phyloP scores from a whole-genome alignment of 1,140 invertebrate genomes.

The Phymastichus coffea region DNA sequence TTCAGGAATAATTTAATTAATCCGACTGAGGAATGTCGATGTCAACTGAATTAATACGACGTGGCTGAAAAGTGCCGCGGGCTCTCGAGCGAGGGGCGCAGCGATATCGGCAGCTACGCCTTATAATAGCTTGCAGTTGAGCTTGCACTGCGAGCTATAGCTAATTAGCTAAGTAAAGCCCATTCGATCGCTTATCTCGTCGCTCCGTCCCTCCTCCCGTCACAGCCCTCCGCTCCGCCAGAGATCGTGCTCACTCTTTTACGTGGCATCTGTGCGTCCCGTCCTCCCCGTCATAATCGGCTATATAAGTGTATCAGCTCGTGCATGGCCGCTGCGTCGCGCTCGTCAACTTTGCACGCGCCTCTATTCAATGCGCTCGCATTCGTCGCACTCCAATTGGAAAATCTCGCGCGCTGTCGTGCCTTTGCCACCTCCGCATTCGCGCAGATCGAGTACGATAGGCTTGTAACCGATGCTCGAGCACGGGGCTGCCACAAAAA shows the following conservation, averaged over 20 bases:
- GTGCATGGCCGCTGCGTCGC: no score
- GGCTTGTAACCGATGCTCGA: not conserved
- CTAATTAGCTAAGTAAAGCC: constrained; percentile 59
- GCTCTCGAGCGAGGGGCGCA: no score
- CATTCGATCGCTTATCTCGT: constrained; percentile 11
- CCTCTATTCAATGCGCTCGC: not conserved
- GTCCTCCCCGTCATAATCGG: not conserved
- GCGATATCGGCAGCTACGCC: no score
- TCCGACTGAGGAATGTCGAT: constrained; percentile 54
- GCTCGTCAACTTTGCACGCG: not conserved
- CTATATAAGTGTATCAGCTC: not conserved
- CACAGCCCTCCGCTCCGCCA: not conserved
- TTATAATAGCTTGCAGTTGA: no score
- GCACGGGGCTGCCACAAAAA: not conserved
- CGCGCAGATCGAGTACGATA: not conserved
- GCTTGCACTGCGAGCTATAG: no score
- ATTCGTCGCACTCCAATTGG: constrained; percentile 3
- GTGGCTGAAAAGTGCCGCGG: no score
- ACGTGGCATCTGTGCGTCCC: constrained; percentile 15
- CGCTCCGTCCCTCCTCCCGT: constrained; percentile 11
- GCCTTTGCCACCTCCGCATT: not conserved
- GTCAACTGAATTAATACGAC: constrained; percentile 53
- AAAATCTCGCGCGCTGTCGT: constrained; percentile 2
- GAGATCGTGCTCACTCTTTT: constrained; percentile 16
- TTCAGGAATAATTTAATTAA: constrained; percentile 53